These are phyloP conservation scores for Frankliniella fusca DNA, from an alignment of 2,888 invertebrate species.

Conservation along the genomic window DNA sequence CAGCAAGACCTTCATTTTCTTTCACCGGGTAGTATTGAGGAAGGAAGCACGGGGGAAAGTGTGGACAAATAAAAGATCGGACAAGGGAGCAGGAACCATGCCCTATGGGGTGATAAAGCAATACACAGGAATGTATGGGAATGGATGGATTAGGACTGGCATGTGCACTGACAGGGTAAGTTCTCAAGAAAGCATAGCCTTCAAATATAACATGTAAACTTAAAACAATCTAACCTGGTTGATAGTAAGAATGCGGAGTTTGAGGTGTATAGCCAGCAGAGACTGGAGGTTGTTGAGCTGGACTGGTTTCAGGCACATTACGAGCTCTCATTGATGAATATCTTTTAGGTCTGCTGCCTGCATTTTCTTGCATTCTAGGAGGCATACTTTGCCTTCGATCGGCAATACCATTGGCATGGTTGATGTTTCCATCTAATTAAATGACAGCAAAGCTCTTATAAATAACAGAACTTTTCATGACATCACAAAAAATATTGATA, in stretches of 20 bases:
- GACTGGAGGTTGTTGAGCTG: not conserved
- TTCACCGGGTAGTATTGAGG: not conserved
- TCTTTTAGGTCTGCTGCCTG: not conserved
- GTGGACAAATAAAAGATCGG: not conserved
- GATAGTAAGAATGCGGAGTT: slow-evolving; percentile 21
- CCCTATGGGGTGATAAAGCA: not conserved
- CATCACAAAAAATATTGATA: not conserved
- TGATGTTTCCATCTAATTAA: not conserved
- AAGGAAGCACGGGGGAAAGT: not conserved
- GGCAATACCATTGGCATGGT: not conserved
- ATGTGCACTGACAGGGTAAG: too few relatives aligned
- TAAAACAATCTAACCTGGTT: not conserved
- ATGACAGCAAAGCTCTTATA: not conserved
- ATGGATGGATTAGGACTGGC: too few relatives aligned
- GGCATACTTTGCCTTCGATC: not conserved
- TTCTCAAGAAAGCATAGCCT: too few relatives aligned
- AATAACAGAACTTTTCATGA: not conserved
- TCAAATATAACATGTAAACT: too few relatives aligned
- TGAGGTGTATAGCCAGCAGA: not conserved
- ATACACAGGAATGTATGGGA: too few relatives aligned
- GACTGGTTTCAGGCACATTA: not conserved
- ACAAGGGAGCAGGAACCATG: not conserved
- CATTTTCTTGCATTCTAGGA: not conserved
- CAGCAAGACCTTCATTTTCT: too few relatives aligned
- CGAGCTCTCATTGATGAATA: not conserved